A percentile compares a stretch with the other conserved stretches of the same genome.
phyloP scores from a whole-genome alignment of 2,888 invertebrate species.

The Microplitis manilae region DNA sequence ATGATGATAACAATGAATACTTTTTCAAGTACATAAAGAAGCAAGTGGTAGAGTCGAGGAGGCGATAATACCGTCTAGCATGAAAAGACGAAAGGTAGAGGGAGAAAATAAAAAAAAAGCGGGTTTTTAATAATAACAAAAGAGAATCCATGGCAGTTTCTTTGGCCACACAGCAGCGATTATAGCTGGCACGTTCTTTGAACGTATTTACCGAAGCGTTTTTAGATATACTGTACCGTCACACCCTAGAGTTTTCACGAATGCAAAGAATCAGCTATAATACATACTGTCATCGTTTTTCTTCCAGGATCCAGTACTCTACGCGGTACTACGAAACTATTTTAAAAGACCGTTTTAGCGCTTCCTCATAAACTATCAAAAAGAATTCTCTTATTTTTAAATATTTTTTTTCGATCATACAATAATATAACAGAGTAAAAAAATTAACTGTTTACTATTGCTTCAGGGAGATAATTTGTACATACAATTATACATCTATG shows the following conservation, averaged over 20 bases:
- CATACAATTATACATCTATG: neutral
- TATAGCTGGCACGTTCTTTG: conserved; percentile 39
- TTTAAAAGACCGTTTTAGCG: conserved; percentile 22
- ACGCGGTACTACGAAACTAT: neutral
- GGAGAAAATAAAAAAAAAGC: conserved; percentile 11
- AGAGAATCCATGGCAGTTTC: conserved; percentile 42
- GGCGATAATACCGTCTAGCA: conserved; percentile 27
- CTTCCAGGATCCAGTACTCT: neutral
- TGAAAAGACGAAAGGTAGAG: conserved; percentile 28
- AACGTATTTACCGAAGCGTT: conserved; percentile 41
- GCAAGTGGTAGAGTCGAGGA: conserved; percentile 10
- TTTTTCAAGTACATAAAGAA: conserved; percentile 22
- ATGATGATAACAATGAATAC: conserved; percentile 17
- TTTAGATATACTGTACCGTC: conserved; percentile 36
- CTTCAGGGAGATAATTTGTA: neutral
- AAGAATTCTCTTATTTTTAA: neutral
- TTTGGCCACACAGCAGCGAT: conserved; percentile 10
- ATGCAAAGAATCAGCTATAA: conserved; percentile 18
- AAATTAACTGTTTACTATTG: neutral
- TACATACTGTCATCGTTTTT: conserved; percentile 28
- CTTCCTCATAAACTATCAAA: neutral
- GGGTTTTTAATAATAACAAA: conserved; percentile 43
- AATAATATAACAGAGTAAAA: neutral
- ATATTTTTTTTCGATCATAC: neutral
- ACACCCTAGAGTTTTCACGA: neutral